Conservation (phyloP, 2,113 vertebrate species). For the Budorcas taxicolor region DNA sequence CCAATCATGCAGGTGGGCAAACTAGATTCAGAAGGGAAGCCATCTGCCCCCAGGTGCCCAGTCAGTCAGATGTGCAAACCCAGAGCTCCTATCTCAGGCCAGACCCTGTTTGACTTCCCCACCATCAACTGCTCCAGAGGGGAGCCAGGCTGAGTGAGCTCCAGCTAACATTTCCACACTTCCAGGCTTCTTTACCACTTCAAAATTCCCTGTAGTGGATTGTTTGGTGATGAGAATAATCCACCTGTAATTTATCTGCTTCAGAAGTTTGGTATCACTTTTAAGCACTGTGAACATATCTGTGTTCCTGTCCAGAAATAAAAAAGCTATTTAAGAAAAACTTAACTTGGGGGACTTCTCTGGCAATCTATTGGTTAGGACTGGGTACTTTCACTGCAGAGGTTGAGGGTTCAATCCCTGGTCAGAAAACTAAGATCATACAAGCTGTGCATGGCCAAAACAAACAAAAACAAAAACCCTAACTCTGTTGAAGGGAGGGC, state of each 20-base stretch:
- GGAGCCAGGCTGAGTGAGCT: neutral
- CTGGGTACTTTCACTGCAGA: neutral
- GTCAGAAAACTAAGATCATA: neutral
- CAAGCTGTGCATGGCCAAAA: neutral
- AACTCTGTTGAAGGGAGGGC: neutral
- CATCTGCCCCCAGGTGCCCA: neutral
- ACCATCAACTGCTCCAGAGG: neutral
- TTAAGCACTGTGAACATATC: neutral
- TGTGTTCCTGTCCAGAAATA: neutral
- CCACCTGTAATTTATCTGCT: neutral
- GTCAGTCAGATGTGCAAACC: accelerated
- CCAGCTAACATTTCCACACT: neutral
- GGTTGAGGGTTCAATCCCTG: neutral
- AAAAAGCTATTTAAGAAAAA: neutral
- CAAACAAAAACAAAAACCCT: neutral
- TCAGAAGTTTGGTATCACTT: neutral
- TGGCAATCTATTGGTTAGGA: neutral
- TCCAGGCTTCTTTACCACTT: neutral
- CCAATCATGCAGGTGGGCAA: neutral
- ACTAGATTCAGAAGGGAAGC: neutral
- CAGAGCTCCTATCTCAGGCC: neutral
- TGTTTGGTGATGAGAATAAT: neutral
- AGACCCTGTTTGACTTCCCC: neutral
- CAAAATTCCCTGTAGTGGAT: neutral
- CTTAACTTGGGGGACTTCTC: neutral